A percentile compares a stretch with the other conserved stretches of the same genome.
These are phyloP conservation scores for Zosterops pallidus DNA, from an alignment of 2,113 vertebrate species.

Conservation along the genomic window DNA sequence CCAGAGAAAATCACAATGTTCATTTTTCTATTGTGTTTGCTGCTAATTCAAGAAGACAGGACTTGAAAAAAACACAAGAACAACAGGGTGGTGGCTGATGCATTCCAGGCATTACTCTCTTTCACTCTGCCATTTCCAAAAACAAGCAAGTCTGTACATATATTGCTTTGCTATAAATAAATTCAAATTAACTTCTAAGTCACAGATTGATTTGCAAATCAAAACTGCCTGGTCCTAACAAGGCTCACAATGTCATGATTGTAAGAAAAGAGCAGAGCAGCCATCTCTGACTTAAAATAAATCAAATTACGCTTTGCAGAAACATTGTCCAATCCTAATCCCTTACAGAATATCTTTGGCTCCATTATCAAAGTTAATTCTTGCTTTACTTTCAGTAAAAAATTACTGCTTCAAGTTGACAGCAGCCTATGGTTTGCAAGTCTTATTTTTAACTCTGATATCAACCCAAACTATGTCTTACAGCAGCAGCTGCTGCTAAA, in stretches of 20 bases:
- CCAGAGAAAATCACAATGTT: background rate
- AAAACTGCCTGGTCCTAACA: slow-evolving; percentile 2
- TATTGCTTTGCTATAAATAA: slow-evolving; percentile 44
- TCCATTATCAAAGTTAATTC: slow-evolving; percentile 30
- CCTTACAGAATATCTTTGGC: background rate
- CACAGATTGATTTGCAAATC: slow-evolving; percentile 30
- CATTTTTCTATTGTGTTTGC: slow-evolving; percentile 18
- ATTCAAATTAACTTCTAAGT: slow-evolving; percentile 33
- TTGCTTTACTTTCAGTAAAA: slow-evolving; percentile 39
- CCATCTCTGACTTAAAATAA: background rate
- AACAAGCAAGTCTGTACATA: slow-evolving; percentile 47
- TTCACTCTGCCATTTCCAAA: slow-evolving; percentile 18
- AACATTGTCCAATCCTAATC: background rate
- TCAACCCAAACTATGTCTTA: slow-evolving; percentile 63
- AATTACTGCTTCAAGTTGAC: slow-evolving; percentile 7
- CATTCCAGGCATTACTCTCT: slow-evolving; percentile 53
- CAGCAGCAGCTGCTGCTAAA: slow-evolving; percentile 63
- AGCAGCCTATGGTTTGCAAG: slow-evolving; percentile 47
- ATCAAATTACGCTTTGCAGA: background rate
- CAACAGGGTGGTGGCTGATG: slow-evolving; percentile 51
- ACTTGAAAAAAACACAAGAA: slow-evolving; percentile 5
- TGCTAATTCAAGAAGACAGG: slow-evolving; percentile 42
- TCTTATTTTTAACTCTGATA: slow-evolving; percentile 67
- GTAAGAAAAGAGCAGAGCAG: background rate
- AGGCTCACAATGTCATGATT: background rate